Percentiles rank a stretch among this genome's conserved stretches.
Evolutionary conservation across 1,140 invertebrate species (phyloP).

Genomic region (Vanessa atalanta): DNA sequence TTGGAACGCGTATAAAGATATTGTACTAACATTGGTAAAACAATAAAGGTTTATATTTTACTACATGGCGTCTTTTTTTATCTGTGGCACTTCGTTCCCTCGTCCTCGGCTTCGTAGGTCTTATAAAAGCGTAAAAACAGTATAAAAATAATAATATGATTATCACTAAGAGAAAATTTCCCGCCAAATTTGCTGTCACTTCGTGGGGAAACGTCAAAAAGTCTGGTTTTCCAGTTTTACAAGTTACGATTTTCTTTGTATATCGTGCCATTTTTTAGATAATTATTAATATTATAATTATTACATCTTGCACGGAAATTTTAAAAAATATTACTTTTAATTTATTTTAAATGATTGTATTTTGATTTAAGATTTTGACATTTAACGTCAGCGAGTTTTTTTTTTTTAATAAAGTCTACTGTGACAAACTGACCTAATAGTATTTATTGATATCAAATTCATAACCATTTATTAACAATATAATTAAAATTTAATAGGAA

Average conservation of each 20-base stretch:
- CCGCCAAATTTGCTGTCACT: conserved; percentile 13
- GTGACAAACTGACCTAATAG: no score
- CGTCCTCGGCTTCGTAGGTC: not conserved
- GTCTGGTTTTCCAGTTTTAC: not conserved
- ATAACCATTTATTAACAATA: no score
- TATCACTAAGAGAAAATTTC: not conserved
- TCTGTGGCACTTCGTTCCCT: not conserved
- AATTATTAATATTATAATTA: no score
- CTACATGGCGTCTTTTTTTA: conserved; percentile 16
- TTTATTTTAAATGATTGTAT: no score
- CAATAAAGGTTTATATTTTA: conserved; percentile 32
- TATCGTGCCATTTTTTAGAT: no score
- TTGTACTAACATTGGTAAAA: conserved; percentile 24
- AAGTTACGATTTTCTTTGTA: not conserved
- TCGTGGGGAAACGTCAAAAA: conserved; percentile 11
- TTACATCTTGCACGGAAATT: no score
- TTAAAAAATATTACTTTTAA: no score
- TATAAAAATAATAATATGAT: conserved; percentile 1
- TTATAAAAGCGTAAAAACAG: conserved; percentile 9
- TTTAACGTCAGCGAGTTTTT: no score
- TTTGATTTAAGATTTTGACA: no score
- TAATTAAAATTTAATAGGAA: no score
- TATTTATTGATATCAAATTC: no score
- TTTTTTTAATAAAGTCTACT: no score
- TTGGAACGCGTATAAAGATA: conserved; percentile 21